A percentile compares a stretch with the other conserved stretches of the same genome.
These are phyloP conservation scores for Petrophora chlorosata DNA, from an alignment of 2,888 invertebrate species.

Conservation along the genomic window DNA sequence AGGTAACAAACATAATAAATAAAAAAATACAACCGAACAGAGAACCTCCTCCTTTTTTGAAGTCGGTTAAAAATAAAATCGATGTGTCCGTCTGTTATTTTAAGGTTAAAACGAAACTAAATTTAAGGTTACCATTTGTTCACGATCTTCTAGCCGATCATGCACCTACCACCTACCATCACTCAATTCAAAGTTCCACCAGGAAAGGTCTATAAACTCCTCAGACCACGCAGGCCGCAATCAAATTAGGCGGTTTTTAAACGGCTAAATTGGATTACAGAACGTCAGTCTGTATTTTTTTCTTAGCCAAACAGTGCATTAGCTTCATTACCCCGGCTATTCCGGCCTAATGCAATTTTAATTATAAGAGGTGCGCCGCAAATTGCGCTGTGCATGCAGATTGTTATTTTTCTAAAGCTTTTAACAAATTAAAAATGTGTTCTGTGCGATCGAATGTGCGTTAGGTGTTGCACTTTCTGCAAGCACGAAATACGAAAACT, in stretches of 20 bases:
- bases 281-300: slow-evolving; percentile 62
- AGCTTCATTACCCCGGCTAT: slow-evolving; percentile 67
- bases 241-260: slow-evolving; percentile 55
- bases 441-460: slow-evolving; percentile 26
- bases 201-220: neutral
- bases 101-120: too few relatives aligned
- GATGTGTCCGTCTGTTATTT: too few relatives aligned
- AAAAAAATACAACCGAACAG: too few relatives aligned
- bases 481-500: too few relatives aligned
- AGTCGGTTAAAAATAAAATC: too few relatives aligned
- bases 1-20: too few relatives aligned
- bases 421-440: slow-evolving; percentile 77
- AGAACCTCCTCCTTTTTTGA: too few relatives aligned
- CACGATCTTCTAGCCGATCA: too few relatives aligned
- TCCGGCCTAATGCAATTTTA: slow-evolving; percentile 81
- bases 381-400: slow-evolving; percentile 75
- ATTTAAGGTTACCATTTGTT: too few relatives aligned
- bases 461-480: slow-evolving; percentile 11
- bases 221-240: slow-evolving; percentile 16
- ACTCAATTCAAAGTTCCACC: too few relatives aligned
- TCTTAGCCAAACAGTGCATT: slow-evolving; percentile 72
- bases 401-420: slow-evolving; percentile 78
- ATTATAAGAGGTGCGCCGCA: slow-evolving; percentile 78
- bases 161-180: too few relatives aligned
- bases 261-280: slow-evolving; percentile 57